Evolutionary conservation across 2,113 vertebrate species (phyloP).

Genomic region (Riparia riparia): DNA sequence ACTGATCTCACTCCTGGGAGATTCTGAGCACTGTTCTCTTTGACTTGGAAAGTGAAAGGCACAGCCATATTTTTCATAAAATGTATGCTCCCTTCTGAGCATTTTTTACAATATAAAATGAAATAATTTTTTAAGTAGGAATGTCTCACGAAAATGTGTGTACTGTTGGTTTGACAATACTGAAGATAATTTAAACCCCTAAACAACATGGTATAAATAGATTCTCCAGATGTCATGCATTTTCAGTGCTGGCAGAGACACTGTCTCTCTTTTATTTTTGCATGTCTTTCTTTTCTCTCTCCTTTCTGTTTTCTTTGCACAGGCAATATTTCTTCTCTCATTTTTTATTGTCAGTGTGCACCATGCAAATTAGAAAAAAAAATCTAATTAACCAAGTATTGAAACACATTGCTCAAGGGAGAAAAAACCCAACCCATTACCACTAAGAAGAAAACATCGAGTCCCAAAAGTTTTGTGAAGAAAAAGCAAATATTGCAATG

Average conservation of each 20-base stretch:
- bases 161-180: neutral
- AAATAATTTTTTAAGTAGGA: neutral
- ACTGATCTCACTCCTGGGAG: neutral
- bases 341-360: neutral
- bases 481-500: neutral
- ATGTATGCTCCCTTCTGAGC: neutral
- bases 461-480: neutral
- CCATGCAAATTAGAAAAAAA: neutral
- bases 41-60: neutral
- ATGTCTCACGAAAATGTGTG: neutral
- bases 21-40: neutral
- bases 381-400: neutral
- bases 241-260: neutral
- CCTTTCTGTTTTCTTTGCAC: neutral
- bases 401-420: neutral
- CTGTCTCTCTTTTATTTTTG: neutral
- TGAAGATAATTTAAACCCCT: neutral
- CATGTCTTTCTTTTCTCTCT: neutral
- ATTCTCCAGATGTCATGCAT: neutral
- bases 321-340: neutral
- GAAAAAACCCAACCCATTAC: neutral
- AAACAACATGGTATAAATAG: neutral
- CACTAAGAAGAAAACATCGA: neutral
- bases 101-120: neutral
- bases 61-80: neutral